Evolutionary conservation across 2,888 invertebrate genomes (phyloP).

Genomic region (Sepioteuthis lessoniana): DNA sequence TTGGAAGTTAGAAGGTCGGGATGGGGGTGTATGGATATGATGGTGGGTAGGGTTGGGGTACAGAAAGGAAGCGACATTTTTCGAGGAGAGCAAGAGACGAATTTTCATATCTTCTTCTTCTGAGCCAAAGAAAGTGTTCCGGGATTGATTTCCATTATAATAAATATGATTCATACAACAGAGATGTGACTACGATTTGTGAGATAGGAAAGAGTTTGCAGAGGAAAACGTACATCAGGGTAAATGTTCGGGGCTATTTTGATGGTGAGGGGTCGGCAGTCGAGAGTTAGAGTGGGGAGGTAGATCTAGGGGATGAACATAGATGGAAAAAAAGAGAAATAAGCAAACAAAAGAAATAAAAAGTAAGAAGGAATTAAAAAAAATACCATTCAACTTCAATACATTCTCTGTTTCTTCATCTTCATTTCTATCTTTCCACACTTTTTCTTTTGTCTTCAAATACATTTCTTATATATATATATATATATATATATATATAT

Average conservation of each 20-base stretch:
- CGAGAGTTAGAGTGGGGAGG: not conserved
- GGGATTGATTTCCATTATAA: conserved; percentile 33
- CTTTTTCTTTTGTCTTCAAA: not conserved
- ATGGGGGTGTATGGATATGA: not conserved
- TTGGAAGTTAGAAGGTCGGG: conserved; percentile 33
- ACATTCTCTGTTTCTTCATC: not conserved
- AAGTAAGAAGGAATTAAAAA: not conserved
- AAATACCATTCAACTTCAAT: not conserved
- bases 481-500: too few species aligned
- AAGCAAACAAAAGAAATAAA: not conserved
- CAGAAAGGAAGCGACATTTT: not conserved
- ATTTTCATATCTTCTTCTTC: conserved; percentile 7
- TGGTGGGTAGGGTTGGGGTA: not conserved
- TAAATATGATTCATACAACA: conserved; percentile 33
- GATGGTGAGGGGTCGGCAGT: not conserved
- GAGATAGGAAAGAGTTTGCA: not conserved
- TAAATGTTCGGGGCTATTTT: conserved; percentile 33
- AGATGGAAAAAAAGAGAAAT: not conserved
- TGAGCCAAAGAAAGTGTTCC: conserved; percentile 11
- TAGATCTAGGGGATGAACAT: not conserved
- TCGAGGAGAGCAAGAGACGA: not conserved
- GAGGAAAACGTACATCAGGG: conserved; percentile 21
- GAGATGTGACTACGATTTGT: conserved; percentile 20
- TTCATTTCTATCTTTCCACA: not conserved
- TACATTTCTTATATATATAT: not conserved